phyloP scores from a whole-genome alignment of 2,888 invertebrate species.

The Azorinus chamasolen region DNA sequence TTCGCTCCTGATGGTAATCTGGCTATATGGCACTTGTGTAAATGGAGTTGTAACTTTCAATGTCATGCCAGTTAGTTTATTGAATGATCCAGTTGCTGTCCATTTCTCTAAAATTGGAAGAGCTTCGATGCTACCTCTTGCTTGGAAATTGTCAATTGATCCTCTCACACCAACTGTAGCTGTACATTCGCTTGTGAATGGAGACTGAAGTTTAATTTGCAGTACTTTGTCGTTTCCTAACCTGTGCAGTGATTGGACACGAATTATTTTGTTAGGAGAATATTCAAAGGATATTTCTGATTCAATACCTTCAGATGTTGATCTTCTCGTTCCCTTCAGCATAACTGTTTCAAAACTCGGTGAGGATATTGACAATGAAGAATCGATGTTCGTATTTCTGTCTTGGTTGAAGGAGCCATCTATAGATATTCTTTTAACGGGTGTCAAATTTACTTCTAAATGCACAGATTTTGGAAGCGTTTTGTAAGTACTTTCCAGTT shows the following conservation, averaged over 20 bases:
- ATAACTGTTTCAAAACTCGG: constrained; percentile 43
- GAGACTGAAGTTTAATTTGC: constrained; percentile 36
- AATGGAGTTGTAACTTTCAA: constrained; percentile 38
- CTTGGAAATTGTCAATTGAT: constrained; percentile 1
- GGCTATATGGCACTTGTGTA: constrained; percentile 9
- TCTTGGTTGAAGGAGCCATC: constrained; percentile 30
- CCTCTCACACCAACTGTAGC: constrained; percentile 18
- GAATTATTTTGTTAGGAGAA: constrained; percentile 7
- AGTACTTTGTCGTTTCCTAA: constrained; percentile 2
- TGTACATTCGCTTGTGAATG: constrained; percentile 22
- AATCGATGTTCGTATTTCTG: constrained; percentile 25
- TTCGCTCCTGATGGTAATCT: constrained; percentile 24
- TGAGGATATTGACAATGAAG: constrained; percentile 31
- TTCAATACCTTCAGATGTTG: constrained; percentile 2
- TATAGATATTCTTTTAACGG: constrained; percentile 24
- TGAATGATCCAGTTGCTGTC: constrained; percentile 18
- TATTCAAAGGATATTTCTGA: constrained; percentile 9
- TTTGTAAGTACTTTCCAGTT: constrained; percentile 49
- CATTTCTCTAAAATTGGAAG: constrained; percentile 36
- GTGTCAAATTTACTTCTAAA: constrained; percentile 61
- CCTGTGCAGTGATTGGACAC: constrained; percentile 19
- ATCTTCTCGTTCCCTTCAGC: constrained; percentile 18
- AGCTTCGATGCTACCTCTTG: constrained; percentile 30
- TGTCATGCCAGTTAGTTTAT: constrained; percentile 36
- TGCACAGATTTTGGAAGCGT: constrained; percentile 63